Base-by-base conservation (phyloP, 2,797 vertebrate genomes). In the Cebuella pygmaea region DNA sequence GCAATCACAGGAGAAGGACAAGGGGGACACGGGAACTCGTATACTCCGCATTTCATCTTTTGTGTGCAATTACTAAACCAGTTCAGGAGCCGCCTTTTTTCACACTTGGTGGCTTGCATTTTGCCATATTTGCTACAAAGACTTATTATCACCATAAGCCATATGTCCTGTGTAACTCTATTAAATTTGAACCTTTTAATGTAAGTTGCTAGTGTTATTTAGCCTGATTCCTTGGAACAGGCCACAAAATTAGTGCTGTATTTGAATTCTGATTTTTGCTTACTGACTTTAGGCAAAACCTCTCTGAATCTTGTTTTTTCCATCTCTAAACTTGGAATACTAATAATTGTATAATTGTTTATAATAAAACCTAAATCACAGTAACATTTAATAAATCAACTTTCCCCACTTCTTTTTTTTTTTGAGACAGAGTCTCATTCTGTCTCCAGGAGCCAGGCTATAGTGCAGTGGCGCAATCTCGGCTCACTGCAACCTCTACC, bases 191-290 rank as follows among this genome's bases (percentile, higher is more conserved):
- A 44, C 14, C 27, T 85, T 91, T 90, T 88, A 44, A 59, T 86
- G 55, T 75, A 90, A 81, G 30, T 36, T 88, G 85, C 46, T 84
- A n/a, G 39, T 52, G n/a, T 64, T 78, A 57, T 44, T 79, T 79
- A 81, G 30, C 39, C 20, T 67, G 17, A 48, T 88, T 95, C 46
- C 48, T 90, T 88, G n/a, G 7, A 64, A 61, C 27, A 79, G 11
- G 90, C 5, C 87, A 88, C 80, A 74, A 24, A 92, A 94, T 93
- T 90, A 90, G 50, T 78, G 30, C 36, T 70, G 57, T 76, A 88
- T 90, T 88, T 61, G 36, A 90, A 84, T 95, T 94, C 57, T 48
- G 46, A 78, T 30, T 84, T 8, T 78, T 87, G 61, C 17, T 87
- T 86, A 24, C 24, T 57, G 85, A 75, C 1, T 9, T 90, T 12